phyloP scores from a whole-genome alignment of 2,797 vertebrate species.

The Urocyon cinereoargenteus region DNA sequence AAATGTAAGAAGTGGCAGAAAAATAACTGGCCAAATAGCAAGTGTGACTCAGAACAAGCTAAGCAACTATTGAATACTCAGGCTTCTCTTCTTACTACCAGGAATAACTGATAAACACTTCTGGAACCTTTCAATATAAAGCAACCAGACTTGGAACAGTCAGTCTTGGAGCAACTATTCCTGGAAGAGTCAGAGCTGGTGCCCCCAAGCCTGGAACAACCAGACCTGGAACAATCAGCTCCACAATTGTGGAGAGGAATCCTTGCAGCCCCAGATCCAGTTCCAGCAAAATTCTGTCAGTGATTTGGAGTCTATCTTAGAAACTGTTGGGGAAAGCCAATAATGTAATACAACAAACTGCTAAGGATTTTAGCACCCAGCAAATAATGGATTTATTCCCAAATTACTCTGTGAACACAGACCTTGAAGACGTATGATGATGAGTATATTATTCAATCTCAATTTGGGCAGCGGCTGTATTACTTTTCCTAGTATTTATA shows the following conservation, averaged over 20 bases:
- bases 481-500: background rate
- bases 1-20: slow-evolving; percentile 94
- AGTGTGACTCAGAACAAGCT: background rate
- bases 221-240: background rate
- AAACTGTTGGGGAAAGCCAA: background rate
- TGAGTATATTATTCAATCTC: background rate
- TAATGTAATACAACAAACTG: background rate
- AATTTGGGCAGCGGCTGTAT: background rate
- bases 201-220: background rate
- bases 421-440: background rate
- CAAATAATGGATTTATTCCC: background rate
- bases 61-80: slow-evolving; percentile 67
- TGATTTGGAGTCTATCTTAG: slow-evolving; percentile 43
- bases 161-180: background rate
- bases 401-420: background rate
- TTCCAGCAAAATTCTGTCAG: background rate
- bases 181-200: slow-evolving; percentile 15
- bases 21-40: slow-evolving; percentile 81
- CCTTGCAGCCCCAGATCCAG: background rate
- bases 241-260: slow-evolving; percentile 40
- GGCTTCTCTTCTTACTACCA: slow-evolving; percentile 71
- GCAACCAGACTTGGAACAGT: too few relatives aligned
- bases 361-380: background rate
- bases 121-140: slow-evolving; percentile 53
- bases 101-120: slow-evolving; percentile 51